Evolutionary conservation across 2,113 vertebrate genomes (phyloP), one percentile per base, ranked within the genome.

Genomic region (Halcyon senegalensis): DNA sequence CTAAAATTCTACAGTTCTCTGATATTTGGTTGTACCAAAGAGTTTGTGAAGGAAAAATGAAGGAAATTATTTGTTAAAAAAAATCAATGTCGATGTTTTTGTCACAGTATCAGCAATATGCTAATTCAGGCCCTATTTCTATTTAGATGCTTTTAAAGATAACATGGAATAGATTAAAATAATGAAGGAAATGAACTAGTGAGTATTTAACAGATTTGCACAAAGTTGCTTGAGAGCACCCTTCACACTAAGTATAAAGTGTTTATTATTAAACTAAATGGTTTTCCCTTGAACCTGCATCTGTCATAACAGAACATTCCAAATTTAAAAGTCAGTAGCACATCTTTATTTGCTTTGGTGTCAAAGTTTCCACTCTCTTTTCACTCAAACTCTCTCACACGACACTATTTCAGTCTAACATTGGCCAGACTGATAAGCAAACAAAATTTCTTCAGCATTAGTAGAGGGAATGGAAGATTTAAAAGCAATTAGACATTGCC

Each of bases 201-300:
- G 16, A 41, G 11, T 33, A 39, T 46, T 66, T 51, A 53, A 51
- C 11, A 79, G 37, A 46, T 63, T 31, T 77, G 2, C 35, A 70
- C 16, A 58, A 39, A 46, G 16, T 8, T 77, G 5, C 13, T 35
- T 3, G 1, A 30, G 23, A 53, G 16, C 0, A 0, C 7, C 11
- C 6, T 66, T 79, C 37, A 59, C 41, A 23, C 6, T 39, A 19
- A 59, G 11, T 59, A 66, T 17, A 33, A 78, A 28, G 27, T 60
- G 13, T 16, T 63, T n/a, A 37, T 76, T 90, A 17, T 43, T 43
- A 30, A 25, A 46, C 44, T 66, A 66, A 66, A 33, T 39, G 23
- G 2, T 51, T 73, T 79, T 37, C 27, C 44, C 37, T 68, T 62
- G n/a, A 86, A 50, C 12, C 23, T 33, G 11, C 13, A 48, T 6